Conservation (phyloP, 2,797 vertebrate species). For the Columba guinea region DNA sequence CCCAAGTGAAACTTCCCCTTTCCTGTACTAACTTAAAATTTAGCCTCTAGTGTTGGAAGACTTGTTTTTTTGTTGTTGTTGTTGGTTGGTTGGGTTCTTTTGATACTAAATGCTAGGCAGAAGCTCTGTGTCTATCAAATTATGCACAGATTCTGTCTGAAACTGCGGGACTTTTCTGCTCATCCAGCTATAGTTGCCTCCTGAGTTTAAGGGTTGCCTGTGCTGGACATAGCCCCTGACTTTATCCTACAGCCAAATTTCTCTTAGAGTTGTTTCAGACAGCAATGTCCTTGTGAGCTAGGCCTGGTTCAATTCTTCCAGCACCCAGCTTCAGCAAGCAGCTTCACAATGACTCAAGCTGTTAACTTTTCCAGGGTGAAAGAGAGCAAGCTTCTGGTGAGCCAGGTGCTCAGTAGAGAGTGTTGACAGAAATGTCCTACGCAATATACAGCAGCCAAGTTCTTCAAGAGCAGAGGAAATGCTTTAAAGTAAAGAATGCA, state of each 20-base stretch:
- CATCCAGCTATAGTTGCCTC: not conserved
- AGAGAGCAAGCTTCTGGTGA: not conserved
- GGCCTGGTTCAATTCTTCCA: not conserved
- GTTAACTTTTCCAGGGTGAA: not conserved
- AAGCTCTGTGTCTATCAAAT: not conserved
- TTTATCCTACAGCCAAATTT: not conserved
- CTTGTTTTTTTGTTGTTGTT: too few species aligned
- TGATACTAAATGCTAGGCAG: not conserved
- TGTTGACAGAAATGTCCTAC: not conserved
- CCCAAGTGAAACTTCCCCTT: not conserved
- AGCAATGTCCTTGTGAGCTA: not conserved
- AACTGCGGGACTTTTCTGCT: not conserved
- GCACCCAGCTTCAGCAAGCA: not conserved
- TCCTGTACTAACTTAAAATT: not conserved
- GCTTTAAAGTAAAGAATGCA: not conserved
- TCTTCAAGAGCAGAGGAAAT: not conserved
- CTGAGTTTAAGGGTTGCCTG: not conserved
- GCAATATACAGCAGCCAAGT: not conserved
- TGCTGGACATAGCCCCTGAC: not conserved
- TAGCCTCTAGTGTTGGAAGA: not conserved
- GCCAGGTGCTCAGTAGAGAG: accelerated
- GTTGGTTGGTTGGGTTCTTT: not conserved
- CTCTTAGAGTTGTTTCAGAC: not conserved
- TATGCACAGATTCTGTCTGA: not conserved
- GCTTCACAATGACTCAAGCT: not conserved